Evolutionary conservation across 2,888 invertebrate genomes (phyloP).

Genomic region (Clitarchus hookeri): DNA sequence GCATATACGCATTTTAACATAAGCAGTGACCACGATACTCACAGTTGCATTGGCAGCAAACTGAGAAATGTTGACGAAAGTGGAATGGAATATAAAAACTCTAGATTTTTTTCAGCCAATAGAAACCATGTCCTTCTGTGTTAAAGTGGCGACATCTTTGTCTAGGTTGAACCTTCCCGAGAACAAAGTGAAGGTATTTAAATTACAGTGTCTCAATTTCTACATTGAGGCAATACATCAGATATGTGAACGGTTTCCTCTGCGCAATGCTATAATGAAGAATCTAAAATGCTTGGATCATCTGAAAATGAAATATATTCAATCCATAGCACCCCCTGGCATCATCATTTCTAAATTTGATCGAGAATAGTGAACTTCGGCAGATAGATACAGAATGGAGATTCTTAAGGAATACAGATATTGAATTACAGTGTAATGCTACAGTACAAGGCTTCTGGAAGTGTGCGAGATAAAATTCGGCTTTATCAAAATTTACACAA

Average conservation of each 20-base stretch:
- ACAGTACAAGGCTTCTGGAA: slow-evolving; percentile 4
- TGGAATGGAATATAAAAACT: background rate
- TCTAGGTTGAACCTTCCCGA: background rate
- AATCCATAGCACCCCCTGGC: background rate
- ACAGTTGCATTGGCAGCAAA: too few species aligned
- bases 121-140: background rate
- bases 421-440: background rate
- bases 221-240: slow-evolving; percentile 11
- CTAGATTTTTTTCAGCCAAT: background rate
- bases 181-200: background rate
- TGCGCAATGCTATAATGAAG: background rate
- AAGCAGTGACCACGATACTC: too few species aligned
- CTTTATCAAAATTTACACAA: too few species aligned
- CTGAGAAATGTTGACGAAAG: too few species aligned
- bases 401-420: background rate
- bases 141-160: background rate
- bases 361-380: background rate
- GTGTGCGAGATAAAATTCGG: too few species aligned
- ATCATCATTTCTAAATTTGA: background rate
- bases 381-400: background rate
- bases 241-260: background rate
- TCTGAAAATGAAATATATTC: background rate
- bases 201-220: slow-evolving; percentile 21
- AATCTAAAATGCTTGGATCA: background rate
- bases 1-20: background rate